Base-by-base conservation (phyloP, 2,113 vertebrate genomes). In the Triplophysa tibetana region DNA sequence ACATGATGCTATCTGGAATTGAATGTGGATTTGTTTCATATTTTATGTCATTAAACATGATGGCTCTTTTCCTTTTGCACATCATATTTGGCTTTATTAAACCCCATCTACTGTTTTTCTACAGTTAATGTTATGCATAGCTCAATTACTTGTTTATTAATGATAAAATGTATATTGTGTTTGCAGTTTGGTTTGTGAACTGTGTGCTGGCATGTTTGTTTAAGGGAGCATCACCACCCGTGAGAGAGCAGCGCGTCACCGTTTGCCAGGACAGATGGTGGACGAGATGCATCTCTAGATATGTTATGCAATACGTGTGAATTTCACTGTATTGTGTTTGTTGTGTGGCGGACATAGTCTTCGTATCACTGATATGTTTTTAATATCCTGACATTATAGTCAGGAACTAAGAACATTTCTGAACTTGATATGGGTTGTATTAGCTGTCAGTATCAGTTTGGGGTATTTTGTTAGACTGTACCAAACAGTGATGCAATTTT, bases 191-290 rank as follows among this genome's bases (percentile, higher is more conserved):
- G 9, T 13, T 54, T 29, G 23, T 29, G 52, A 52, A 29, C 14
- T n/a, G 69, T 21, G n/a, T 17, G 11, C 41, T 77, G 58, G 56
- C 16, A 70, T 54, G 16, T 62, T n/a, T 41, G 29, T 58, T 10
- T 58, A 54, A 58, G 67, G 23, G 5, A 70, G 48, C 16, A 45
- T 29, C 10, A 54, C 19, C 70, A 60, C 29, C 52, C 19, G 29
- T 10, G 24, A 19, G 60, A 64, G 76, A 69, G 65, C 41, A 69
- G 64, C 1, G 77, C 61, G 48, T 82, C 67, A 81, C 82, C 72
- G 33, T 84, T 81, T 87, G 82, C 70, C 63, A 24, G 62, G 70
- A 80, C 86, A 90, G 85, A 90, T 90, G 88, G 88, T 43, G 76
- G 66, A 60, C 75, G 67, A 87, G 69, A 81, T 38, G 81, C 56